A percentile compares a stretch with the other conserved stretches of the same genome.
Conservation (phyloP, 2,113 vertebrate species). For the Chauna torquata region DNA sequence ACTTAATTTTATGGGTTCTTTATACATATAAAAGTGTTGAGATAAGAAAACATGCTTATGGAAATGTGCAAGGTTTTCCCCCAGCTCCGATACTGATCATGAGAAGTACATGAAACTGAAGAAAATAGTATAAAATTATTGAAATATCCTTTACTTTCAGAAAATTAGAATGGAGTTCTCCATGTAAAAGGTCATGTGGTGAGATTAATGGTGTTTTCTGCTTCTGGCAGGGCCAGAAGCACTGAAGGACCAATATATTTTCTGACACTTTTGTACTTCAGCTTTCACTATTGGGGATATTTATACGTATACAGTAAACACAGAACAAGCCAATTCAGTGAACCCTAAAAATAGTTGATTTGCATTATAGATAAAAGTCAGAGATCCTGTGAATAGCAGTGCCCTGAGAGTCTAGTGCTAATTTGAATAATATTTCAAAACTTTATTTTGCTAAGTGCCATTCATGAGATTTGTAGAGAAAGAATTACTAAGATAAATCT, state of each 20-base stretch:
- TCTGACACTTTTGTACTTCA: background rate
- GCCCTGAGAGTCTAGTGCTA: background rate
- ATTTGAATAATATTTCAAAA: slow-evolving; percentile 14
- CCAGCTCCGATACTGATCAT: background rate
- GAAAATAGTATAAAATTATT: background rate
- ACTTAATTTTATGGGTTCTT: background rate
- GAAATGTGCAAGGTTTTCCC: background rate
- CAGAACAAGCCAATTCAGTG: background rate
- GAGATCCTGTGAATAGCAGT: background rate
- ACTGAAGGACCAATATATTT: background rate
- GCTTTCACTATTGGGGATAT: background rate
- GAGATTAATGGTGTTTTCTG: background rate
- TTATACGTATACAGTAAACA: background rate
- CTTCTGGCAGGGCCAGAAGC: background rate
- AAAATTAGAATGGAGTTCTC: background rate
- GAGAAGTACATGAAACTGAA: background rate
- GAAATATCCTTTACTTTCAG: background rate
- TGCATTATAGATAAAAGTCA: background rate
- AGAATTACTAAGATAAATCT: slow-evolving; percentile 22
- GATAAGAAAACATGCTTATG: background rate
- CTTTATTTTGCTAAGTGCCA: slow-evolving; percentile 34
- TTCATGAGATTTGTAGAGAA: slow-evolving; percentile 39
- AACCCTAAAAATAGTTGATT: slow-evolving; percentile 8
- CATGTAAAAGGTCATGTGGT: background rate
- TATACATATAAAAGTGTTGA: background rate